phyloP scores from a whole-genome alignment of 2,888 invertebrate genomes.

The Ormia ochracea region DNA sequence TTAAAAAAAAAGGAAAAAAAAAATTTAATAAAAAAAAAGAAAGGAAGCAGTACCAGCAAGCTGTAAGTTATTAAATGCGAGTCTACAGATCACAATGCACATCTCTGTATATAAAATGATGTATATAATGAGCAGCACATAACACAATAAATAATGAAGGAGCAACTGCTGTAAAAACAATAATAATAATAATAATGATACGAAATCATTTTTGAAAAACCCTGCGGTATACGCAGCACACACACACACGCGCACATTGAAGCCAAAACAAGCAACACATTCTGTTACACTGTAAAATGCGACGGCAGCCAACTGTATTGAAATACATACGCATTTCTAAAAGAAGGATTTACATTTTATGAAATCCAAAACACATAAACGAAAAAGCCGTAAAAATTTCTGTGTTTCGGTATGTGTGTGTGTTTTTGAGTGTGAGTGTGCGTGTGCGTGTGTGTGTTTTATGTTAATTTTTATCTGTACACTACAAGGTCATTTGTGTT shows the following conservation, averaged over 20 bases:
- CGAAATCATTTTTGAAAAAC: slow-evolving; percentile 7
- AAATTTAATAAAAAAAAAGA: neutral
- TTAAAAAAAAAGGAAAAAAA: slow-evolving; percentile 20
- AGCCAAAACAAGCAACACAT: neutral
- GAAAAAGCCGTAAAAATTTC: neutral
- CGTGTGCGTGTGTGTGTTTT: neutral
- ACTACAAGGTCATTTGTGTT: slow-evolving; percentile 18
- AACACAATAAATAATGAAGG: slow-evolving; percentile 30
- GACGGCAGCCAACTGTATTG: neutral
- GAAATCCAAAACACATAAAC: neutral
- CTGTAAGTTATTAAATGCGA: too few species aligned
- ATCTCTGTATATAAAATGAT: too few species aligned
- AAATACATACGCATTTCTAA: neutral
- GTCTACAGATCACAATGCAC: too few species aligned
- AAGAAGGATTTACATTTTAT: neutral
- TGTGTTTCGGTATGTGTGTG: neutral
- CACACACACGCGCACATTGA: neutral
- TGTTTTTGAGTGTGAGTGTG: too few species aligned
- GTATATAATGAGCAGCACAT: neutral
- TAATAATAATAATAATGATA: slow-evolving; percentile 4
- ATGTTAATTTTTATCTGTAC: neutral
- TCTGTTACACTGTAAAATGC: neutral
- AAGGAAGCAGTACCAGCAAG: too few species aligned
- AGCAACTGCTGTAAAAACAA: slow-evolving; percentile 1
- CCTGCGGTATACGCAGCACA: slow-evolving; percentile 14